Conservation (phyloP, 1,140 invertebrate species). For the Heliconius congener region DNA sequence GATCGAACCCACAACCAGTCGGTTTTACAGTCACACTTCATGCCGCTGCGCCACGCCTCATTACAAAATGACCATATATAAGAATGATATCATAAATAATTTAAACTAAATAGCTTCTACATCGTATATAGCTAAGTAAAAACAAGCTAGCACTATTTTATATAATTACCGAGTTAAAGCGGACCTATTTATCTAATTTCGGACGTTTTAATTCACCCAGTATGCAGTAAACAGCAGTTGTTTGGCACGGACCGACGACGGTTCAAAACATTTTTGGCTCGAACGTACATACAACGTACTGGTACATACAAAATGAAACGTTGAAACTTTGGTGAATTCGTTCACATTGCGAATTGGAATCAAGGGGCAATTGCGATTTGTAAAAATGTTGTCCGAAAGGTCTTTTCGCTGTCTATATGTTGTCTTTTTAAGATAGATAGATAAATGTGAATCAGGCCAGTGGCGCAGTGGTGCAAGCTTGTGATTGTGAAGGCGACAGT, state of each 20-base stretch:
- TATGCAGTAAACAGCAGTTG: slow-evolving; percentile 39
- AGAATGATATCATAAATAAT: too few relatives aligned
- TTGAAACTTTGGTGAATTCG: slow-evolving; percentile 34
- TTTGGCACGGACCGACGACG: slow-evolving; percentile 36
- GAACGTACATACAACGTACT: slow-evolving; percentile 27
- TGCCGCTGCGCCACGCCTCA: too few relatives aligned
- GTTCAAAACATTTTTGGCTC: slow-evolving; percentile 36
- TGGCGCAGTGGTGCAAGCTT: too few relatives aligned
- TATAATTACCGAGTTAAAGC: slow-evolving; percentile 33
- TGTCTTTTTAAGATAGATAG: not conserved
- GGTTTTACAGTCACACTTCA: too few relatives aligned
- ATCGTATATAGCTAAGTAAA: not conserved
- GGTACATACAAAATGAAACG: slow-evolving; percentile 36
- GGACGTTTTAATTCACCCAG: slow-evolving; percentile 48
- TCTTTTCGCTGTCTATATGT: not conserved
- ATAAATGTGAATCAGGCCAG: too few relatives aligned
- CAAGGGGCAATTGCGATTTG: slow-evolving; percentile 35
- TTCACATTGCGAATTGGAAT: slow-evolving; percentile 38
- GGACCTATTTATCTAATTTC: slow-evolving; percentile 37
- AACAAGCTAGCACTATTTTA: not conserved
- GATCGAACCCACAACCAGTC: too few relatives aligned
- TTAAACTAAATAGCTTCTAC: too few relatives aligned
- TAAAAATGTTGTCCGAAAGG: not conserved
- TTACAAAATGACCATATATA: too few relatives aligned
- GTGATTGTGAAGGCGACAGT: too few relatives aligned